Percentiles rank a stretch among this genome's conserved stretches.
Conservation (phyloP, 2,888 invertebrate species). For the Lasioglossum leucozonium region DNA sequence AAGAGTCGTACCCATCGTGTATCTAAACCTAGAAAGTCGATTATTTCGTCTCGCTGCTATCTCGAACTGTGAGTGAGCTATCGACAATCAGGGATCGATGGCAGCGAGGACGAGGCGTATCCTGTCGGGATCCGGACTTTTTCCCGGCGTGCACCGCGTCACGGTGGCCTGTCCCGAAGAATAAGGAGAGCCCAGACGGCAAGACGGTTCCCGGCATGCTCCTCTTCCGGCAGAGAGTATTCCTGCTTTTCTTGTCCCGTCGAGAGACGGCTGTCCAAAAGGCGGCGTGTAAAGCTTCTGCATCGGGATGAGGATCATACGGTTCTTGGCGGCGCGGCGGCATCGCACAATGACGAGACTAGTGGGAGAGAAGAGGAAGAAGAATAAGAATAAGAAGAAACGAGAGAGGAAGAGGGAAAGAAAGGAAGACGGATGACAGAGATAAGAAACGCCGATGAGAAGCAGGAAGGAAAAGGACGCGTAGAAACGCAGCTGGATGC, state of each 20-base stretch:
- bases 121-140: not conserved
- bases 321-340: constrained; percentile 10
- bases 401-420: not conserved
- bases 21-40: not conserved
- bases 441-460: not conserved
- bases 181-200: not conserved
- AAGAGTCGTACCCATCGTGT: too few species aligned
- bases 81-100: not conserved
- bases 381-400: not conserved
- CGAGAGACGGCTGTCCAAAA: constrained; percentile 37
- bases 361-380: not conserved
- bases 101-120: not conserved
- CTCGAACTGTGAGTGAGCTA: not conserved
- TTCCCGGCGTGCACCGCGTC: not conserved
- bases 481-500: constrained; percentile 66
- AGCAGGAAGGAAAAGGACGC: constrained; percentile 41
- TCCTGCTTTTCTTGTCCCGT: constrained; percentile 19
- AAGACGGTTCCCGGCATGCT: not conserved
- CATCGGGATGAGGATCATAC: constrained; percentile 35
- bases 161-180: constrained; percentile 1
- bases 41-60: not conserved
- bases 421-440: constrained; percentile 18
- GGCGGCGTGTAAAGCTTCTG: constrained; percentile 36
- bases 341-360: not conserved
- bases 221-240: constrained; percentile 19